Conservation (phyloP, 2,113 vertebrate genomes). For the Pollachius pollachius region DNA sequence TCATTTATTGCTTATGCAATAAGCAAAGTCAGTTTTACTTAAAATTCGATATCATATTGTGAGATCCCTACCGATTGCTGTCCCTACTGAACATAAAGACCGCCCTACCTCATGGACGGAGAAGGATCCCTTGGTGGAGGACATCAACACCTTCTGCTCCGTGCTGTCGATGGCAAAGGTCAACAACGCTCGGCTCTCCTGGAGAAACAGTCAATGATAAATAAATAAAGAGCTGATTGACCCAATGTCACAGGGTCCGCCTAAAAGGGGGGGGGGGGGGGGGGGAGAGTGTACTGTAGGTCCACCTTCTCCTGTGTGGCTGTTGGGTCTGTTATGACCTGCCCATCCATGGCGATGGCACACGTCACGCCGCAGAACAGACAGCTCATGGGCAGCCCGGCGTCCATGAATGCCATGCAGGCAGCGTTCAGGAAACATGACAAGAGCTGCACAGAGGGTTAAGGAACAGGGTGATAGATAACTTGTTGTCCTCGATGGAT, state of each 20-base stretch:
- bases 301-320: constrained; percentile 84
- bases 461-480: constrained; percentile 40
- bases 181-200: constrained; percentile 86
- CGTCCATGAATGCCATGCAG: constrained; percentile 88
- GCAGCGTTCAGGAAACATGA: constrained; percentile 84
- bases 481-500: not conserved
- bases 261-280: too few relatives aligned
- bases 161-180: constrained; percentile 85
- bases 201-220: not conserved
- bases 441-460: constrained; percentile 74
- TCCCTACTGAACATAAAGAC: too few relatives aligned
- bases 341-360: constrained; percentile 72
- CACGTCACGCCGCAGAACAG: constrained; percentile 91
- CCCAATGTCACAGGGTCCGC: not conserved
- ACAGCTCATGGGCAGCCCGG: constrained; percentile 82
- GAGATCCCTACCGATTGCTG: too few relatives aligned
- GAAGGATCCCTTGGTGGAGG: constrained; percentile 83
- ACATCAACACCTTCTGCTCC: constrained; percentile 78
- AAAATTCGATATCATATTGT: too few relatives aligned
- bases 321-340: constrained; percentile 82
- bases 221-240: not conserved
- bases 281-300: not conserved
- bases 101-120: constrained; percentile 80
- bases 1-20: too few relatives aligned
- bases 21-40: too few relatives aligned